Evolutionary conservation across 2,797 vertebrate genomes (phyloP).

Genomic region (Hyperoplus immaculatus): DNA sequence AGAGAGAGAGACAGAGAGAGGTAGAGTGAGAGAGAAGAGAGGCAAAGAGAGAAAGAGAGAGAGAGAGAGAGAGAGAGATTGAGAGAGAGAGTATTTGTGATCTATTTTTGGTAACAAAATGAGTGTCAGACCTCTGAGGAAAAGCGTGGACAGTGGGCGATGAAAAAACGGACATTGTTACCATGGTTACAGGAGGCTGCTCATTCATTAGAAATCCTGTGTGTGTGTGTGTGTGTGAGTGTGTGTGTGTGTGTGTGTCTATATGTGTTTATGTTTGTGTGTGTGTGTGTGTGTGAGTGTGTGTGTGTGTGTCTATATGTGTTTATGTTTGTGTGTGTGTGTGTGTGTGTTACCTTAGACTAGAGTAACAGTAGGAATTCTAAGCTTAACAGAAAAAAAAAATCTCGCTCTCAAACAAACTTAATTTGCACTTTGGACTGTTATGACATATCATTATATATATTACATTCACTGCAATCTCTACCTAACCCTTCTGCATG

Average conservation of each 20-base stretch:
- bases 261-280: not conserved
- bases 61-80: not conserved
- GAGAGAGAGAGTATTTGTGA: slow-evolving; percentile 26
- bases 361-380: not conserved
- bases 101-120: slow-evolving; percentile 70
- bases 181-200: slow-evolving; percentile 66
- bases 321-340: slow-evolving; percentile 1
- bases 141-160: slow-evolving; percentile 44
- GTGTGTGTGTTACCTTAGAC: not conserved
- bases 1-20: not conserved
- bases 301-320: not conserved
- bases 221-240: not conserved
- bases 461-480: not conserved
- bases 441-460: slow-evolving; percentile 21
- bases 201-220: slow-evolving; percentile 46
- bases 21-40: not conserved
- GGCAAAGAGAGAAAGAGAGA: not conserved
- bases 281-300: not conserved
- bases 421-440: slow-evolving; percentile 41
- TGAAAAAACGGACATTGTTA: slow-evolving; percentile 55
- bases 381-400: not conserved
- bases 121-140: slow-evolving; percentile 57
- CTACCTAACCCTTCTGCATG: slow-evolving; percentile 50
- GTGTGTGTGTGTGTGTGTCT: not conserved
- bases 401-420: slow-evolving; percentile 21